A percentile compares a stretch with the other conserved stretches of the same genome.
Conservation (phyloP, 2,797 vertebrate species). For the Lagodon rhomboides region DNA sequence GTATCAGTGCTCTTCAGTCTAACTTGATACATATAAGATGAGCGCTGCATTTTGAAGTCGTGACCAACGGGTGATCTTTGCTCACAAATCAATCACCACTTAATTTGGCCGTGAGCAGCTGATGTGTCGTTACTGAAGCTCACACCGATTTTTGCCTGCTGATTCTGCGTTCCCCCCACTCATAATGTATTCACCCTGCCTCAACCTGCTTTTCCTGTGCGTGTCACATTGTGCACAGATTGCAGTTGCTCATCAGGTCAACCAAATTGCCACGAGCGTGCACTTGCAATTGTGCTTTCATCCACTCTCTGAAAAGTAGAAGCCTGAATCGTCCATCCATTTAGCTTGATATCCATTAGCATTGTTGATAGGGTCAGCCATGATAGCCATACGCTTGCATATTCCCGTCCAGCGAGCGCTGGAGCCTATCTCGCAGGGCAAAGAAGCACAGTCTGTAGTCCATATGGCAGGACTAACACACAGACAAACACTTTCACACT, state of each 20-base stretch:
- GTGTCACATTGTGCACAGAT: constrained; percentile 26
- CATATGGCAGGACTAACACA: not conserved
- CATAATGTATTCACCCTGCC: constrained; percentile 2
- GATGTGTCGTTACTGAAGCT: constrained; percentile 26
- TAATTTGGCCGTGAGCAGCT: constrained; percentile 15
- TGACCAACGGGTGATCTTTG: not conserved
- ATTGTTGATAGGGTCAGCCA: constrained; percentile 5
- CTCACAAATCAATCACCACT: constrained; percentile 25
- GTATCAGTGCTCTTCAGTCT: not conserved
- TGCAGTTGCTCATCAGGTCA: constrained; percentile 29
- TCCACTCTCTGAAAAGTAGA: constrained; percentile 16
- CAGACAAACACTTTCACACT: constrained; percentile 29
- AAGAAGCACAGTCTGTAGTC: not conserved
- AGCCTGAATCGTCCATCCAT: constrained; percentile 19
- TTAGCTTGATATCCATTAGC: constrained; percentile 11
- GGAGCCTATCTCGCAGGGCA: not conserved
- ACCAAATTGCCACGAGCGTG: constrained; percentile 19
- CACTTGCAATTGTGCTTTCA: constrained; percentile 1
- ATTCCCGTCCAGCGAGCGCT: not conserved
- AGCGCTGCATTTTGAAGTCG: not conserved
- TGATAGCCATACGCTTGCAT: not conserved
- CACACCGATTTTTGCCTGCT: constrained; percentile 1
- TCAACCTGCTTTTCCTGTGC: not conserved
- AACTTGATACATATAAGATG: not conserved
- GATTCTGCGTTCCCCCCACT: constrained; percentile 27